These are phyloP conservation scores for Heliconius ismenius DNA, from an alignment of 2,888 invertebrate species.

Conservation along the genomic window DNA sequence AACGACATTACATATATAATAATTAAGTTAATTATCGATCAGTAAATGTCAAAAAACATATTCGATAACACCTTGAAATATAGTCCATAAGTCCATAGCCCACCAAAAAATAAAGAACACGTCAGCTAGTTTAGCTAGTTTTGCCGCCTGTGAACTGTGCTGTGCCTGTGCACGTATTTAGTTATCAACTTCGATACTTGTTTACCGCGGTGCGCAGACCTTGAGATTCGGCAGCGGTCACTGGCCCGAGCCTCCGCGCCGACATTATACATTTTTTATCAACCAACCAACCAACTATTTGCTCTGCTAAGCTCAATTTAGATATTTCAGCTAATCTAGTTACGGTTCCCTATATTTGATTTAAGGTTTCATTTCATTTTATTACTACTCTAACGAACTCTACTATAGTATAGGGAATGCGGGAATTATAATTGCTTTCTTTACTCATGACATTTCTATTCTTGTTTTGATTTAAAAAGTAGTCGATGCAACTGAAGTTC, in stretches of 20 bases:
- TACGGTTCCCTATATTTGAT: slow-evolving; percentile 22
- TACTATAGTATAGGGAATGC: neutral
- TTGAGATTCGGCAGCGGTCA: slow-evolving; percentile 80
- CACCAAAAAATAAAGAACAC: slow-evolving; percentile 1
- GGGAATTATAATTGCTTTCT: too few species aligned
- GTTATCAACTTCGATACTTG: slow-evolving; percentile 67
- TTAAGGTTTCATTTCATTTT: slow-evolving; percentile 11
- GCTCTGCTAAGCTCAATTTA: slow-evolving; percentile 39
- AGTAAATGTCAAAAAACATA: neutral
- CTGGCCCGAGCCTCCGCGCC: slow-evolving; percentile 67
- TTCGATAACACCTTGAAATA: neutral
- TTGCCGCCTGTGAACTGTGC: slow-evolving; percentile 1
- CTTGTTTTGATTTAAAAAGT: neutral
- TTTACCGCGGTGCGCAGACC: slow-evolving; percentile 77
- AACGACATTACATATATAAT: neutral
- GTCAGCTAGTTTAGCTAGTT: slow-evolving; percentile 11
- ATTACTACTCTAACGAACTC: neutral
- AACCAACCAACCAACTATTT: slow-evolving; percentile 44
- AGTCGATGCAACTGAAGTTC: neutral
- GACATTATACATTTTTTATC: slow-evolving; percentile 63
- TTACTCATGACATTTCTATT: slow-evolving; percentile 32
- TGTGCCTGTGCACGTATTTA: slow-evolving; percentile 28
- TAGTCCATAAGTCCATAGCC: slow-evolving; percentile 10
- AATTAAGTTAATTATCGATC: neutral
- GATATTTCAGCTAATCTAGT: slow-evolving; percentile 33